These are phyloP conservation scores for Megaceryle torquata DNA, from an alignment of 2,113 vertebrate species.

Conservation along the genomic window DNA sequence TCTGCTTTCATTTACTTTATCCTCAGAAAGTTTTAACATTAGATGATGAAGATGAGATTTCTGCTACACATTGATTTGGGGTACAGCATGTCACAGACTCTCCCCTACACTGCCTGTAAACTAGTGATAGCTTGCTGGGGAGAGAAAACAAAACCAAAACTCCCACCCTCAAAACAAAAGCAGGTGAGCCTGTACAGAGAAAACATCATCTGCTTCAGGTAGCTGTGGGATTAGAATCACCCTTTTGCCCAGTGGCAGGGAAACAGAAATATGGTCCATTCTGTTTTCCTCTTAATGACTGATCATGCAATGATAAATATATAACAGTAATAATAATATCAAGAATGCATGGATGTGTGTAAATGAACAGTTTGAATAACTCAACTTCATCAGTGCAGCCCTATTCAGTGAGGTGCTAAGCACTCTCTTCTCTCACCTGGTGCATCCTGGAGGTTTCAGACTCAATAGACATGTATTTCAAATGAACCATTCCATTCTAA, in stretches of 20 bases:
- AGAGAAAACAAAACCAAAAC: background rate
- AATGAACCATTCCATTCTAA: slow-evolving; percentile 17
- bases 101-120: background rate
- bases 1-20: background rate
- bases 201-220: background rate
- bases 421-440: background rate
- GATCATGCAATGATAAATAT: background rate
- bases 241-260: background rate
- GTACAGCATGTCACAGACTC: background rate
- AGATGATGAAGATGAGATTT: background rate
- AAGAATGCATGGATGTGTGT: background rate
- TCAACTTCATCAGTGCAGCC: background rate
- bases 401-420: background rate
- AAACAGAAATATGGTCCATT: background rate
- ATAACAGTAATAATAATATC: background rate
- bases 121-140: background rate
- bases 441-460: background rate
- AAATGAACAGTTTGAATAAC: background rate
- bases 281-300: background rate
- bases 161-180: background rate
- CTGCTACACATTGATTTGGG: background rate
- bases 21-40: background rate
- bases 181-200: background rate
- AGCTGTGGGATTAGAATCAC: background rate
- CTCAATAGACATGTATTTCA: background rate